Evolutionary conservation across 2,113 vertebrate genomes (phyloP).

Genomic region (Apus apus): DNA sequence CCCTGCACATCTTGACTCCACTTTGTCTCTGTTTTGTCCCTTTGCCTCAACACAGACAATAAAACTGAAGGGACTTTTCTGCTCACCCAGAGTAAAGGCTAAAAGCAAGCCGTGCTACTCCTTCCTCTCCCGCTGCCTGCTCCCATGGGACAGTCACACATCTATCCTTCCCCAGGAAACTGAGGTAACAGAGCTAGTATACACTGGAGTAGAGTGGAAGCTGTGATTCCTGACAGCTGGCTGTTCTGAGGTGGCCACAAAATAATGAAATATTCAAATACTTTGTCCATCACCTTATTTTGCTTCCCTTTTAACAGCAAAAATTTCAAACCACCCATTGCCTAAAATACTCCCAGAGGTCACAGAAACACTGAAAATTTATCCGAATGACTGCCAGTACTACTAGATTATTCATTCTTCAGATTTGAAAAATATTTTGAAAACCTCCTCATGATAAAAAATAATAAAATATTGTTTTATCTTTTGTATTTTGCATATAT

Average conservation of each 20-base stretch:
- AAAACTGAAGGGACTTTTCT: neutral
- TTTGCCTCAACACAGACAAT: accelerated
- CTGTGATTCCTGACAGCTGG: neutral
- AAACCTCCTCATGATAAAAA: neutral
- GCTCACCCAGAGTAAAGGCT: neutral
- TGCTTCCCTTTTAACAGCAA: neutral
- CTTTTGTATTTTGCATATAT: neutral
- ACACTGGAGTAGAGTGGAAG: neutral
- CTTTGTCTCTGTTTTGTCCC: neutral
- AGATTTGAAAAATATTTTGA: neutral
- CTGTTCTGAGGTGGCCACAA: neutral
- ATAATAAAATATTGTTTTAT: neutral
- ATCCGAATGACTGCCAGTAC: neutral
- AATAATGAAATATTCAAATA: neutral
- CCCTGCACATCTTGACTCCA: neutral
- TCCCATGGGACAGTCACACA: neutral
- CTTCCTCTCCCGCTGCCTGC: neutral
- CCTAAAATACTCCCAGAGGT: neutral
- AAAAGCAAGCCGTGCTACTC: accelerated
- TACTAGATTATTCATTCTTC: neutral
- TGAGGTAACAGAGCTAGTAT: neutral
- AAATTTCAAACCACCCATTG: neutral
- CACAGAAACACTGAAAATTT: neutral
- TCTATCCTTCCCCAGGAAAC: neutral
- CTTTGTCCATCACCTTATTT: neutral